Evolutionary conservation across 2,888 invertebrate species (phyloP), one percentile per base, ranked within the genome.

Genomic region (Rotaria sp.): DNA sequence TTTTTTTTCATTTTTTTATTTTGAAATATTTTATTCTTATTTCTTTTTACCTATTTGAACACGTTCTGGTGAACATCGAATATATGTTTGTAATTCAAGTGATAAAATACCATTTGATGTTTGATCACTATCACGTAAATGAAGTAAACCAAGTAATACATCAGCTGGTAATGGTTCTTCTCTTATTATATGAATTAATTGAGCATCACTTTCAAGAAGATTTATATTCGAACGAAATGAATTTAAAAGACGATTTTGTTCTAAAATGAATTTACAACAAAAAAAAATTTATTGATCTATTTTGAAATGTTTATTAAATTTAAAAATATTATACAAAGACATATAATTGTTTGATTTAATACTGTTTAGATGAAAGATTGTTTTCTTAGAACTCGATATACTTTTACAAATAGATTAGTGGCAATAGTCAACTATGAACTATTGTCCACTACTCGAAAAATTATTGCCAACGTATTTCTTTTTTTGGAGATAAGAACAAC

Each of bases 41-140:
- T 50, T 13, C 18, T 52, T 52, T 52, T 26, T 45, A 80, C 80
- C 80, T 45, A 2, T 26, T 13, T 80, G 26, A 45, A 80, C 10
- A 21, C 67, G 15, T 35, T 67, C 67, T 7, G 35, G 15, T 18
- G 80, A 45, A 80, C 80, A 80, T 41, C 45, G 80, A 45, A 80
- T n/a, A 15, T 80, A 80, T 11, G 45, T 45, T 80, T 45, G 45
- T 26, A 80, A 45, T 15, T 80, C 80, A n/a, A 80, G 45, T 45
- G 80, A 26, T n/a, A 80, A 45, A 45, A 45, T 45, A 80, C 80
- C 80, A n/a, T 80, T 80, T 10, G 80, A 24, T 45, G 45, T 45
- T 45, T 80, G 41, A n/a, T 80, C 80, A 45, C 45, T 80, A 45
- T 80, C 80, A 41, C 80, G 80, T 45, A 80, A 45, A 80, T 80